Evolutionary conservation across 1,140 invertebrate species (phyloP), one percentile per base, ranked within the genome.

Genomic region (Lucilia sericata): DNA sequence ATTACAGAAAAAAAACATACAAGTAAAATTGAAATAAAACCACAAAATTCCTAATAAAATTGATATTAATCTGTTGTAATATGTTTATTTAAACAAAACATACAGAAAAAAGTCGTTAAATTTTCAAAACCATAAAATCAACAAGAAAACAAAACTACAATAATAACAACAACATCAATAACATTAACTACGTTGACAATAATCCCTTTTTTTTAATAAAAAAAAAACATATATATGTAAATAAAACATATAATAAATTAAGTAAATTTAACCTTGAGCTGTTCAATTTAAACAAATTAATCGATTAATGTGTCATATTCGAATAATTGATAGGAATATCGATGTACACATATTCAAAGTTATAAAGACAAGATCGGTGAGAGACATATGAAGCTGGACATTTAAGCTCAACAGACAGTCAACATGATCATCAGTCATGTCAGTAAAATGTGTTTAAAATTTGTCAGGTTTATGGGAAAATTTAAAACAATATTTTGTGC

Each of bases 61-160:
- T 70, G 65, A 21, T 21, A 70, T 70, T 70, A 70, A 70, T 70
- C 65, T 70, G n/a, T 70, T 70, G 65, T 70, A 70, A 70, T 70
- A 70, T 70, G 55, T 60, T 17, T 60, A n/a, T 60, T 60, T 17
- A 5, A 70, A 55, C 4, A 17, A 55, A 55, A 55, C 12, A 55
- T 1, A 55, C 17, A 55, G 12, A 55, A 55, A 55, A 55, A 55
- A 55, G 42, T 42, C n/a, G 55, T 60, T 60, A 60, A 60, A 60
- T 60, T 60, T 60, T n/a, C 55, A 60, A n/a, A n/a, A 60, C 55
- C 55, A 60, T 60, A n/a, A n/a, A 60, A n/a, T 60, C 13, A 17
- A 42, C 42, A 60, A 60, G 14, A 60, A 5, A 14, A 21, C 60
- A 70, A 70, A 70, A 70, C 10, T 21, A 42, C 42, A 42, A 42